Base-by-base conservation (phyloP, 2,888 invertebrate genomes). In the Calliopum simillimum region DNA sequence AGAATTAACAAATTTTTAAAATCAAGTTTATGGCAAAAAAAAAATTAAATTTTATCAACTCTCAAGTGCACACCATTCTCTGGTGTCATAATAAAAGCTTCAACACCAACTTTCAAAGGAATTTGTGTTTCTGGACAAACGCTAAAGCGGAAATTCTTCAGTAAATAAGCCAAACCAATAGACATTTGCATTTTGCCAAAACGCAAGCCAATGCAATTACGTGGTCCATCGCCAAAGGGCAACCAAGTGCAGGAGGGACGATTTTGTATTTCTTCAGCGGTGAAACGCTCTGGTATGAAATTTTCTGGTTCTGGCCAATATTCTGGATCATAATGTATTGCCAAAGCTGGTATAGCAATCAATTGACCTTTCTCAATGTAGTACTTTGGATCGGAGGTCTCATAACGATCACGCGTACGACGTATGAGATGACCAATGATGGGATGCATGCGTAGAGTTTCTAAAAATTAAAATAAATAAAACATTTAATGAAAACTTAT, bases 271-370 rank as follows among this genome's bases (percentile, higher is more conserved):
- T 88, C 88, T 74, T 89, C 89, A 1, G 87, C 82, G 0, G 85
- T 80, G 78, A 91, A 91, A 76, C 91, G 85, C 14, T 91, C 90
- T 0, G 91, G 91, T 64, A 89, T 87, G 67, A 91, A 91, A 23
- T 84, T 86, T 1, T 89, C 86, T 0, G 92, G 91, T 8, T 91
- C 86, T 0, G 89, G 88, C 74, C 89, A 91, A 72, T 88, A 84
- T 2, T 87, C 86, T 0, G 89, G 88, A 77, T 91, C 90, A 77
- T 88, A 88, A 70, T 91, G 91, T 76, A 91, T 88, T 1, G 88
- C 87, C 59, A 87, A 86, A 2, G 86, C 82, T 0, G 91, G 89
- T 62, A 91, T 87, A 2, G 88, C 79, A 0, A 90, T 79, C 33
- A 86, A 79, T 3, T 87, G 88, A 0, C 88, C 89, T 73, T 88